Evolutionary conservation across 2,113 vertebrate species (phyloP), one percentile per base, ranked within the genome.

Genomic region (Tetraodon nigroviridis): DNA sequence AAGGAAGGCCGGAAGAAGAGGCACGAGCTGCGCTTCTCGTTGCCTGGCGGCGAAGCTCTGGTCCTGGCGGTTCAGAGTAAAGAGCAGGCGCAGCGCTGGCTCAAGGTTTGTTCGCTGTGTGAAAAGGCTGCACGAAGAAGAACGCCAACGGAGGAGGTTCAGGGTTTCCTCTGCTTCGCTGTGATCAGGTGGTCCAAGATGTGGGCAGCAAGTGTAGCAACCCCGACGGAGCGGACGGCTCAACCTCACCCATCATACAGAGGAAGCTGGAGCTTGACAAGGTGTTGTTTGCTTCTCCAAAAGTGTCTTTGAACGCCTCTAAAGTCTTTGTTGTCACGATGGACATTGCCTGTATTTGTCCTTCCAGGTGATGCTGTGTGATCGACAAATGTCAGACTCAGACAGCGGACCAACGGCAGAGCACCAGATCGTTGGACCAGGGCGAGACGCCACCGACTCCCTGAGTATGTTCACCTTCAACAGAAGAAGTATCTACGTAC

Each of bases 81-180:
- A 78, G 96, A 99, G 73, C 96, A 99, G 85, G 96, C 96, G 0
- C 94, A 98, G 73, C 91, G 94, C 73, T 99, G 97, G 97, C 90
- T 99, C 64, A 96, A 93, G 94, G 97, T 58, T 58, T 15, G 37
- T 50, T 50, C 24, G 21, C 15, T 17, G 1, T 8, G n/a, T 58
- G 18, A 55, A 41, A 60, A 7, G 11, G 54, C 29, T 67, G 48
- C 18, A 14, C 3, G 37, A 64, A 47, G 29, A 20, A 14, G 5
- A n/a, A n/a, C 15, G 20, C 19, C 55, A 16, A 13, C 0, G 0
- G 10, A n/a, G n/a, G 44, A 15, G 18, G 21, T 17, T 7, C n/a
- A 11, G 17, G 21, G 4, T 52, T 61, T 72, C 50, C 1, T 55
- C 51, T 70, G 67, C 67, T 32, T 48, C 32, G 32, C 3, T 59